phyloP scores from a whole-genome alignment of 2,888 invertebrate species.

The Aphodius sticticus region DNA sequence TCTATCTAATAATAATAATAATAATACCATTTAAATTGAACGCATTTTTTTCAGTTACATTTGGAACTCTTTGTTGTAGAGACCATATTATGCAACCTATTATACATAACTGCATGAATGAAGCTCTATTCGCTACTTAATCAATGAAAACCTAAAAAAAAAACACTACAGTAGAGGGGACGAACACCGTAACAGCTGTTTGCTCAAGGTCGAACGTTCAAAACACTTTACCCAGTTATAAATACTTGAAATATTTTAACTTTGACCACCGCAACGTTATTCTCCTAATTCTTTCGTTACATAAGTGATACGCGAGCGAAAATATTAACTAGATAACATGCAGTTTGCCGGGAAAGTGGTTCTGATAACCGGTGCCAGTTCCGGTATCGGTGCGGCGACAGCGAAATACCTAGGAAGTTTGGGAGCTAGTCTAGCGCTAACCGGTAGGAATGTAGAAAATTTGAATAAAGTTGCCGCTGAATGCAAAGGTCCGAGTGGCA shows the following conservation, averaged over 20 bases:
- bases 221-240: slow-evolving; percentile 18
- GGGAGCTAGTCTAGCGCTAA: slow-evolving; percentile 78
- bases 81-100: neutral
- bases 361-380: slow-evolving; percentile 82
- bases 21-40: too few species aligned
- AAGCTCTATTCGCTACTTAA: neutral
- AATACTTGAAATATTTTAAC: slow-evolving; percentile 28
- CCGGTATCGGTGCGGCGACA: slow-evolving; percentile 85
- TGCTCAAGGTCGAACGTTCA: slow-evolving; percentile 29
- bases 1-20: too few species aligned
- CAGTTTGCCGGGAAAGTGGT: slow-evolving; percentile 76
- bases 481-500: slow-evolving; percentile 60
- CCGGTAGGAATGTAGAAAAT: slow-evolving; percentile 75
- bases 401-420: slow-evolving; percentile 78
- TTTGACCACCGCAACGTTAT: slow-evolving; percentile 21
- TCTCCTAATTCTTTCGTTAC: neutral
- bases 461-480: slow-evolving; percentile 68
- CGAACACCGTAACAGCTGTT: slow-evolving; percentile 13
- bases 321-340: slow-evolving; percentile 44
- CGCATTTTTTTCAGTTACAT: neutral
- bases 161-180: neutral
- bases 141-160: neutral
- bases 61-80: neutral
- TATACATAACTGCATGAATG: neutral
- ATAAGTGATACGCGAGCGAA: neutral